These are phyloP conservation scores for Anoplophora glabripennis DNA, from an alignment of 1,140 invertebrate genomes.

Conservation along the genomic window DNA sequence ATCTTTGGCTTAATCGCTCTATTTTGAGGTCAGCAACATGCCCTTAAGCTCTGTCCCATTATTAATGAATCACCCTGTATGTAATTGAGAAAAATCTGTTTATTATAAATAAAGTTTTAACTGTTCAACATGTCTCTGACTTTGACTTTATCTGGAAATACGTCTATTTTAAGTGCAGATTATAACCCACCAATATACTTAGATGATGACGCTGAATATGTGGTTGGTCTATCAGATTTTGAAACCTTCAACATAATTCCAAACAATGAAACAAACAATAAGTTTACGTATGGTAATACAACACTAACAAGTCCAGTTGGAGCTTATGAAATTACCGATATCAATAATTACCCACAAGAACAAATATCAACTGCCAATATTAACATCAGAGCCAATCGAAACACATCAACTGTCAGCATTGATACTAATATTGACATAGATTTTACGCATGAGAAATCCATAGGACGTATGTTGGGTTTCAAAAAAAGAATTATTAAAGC, in stretches of 20 bases:
- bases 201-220: constrained; percentile 15
- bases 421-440: no score
- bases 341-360: background rate
- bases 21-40: no score
- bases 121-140: constrained; percentile 5
- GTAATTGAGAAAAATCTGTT: background rate
- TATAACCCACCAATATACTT: constrained; percentile 3
- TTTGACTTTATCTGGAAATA: background rate
- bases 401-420: no score
- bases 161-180: constrained; percentile 2
- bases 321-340: constrained; percentile 5
- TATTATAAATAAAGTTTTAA: constrained; percentile 1
- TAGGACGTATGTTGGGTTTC: background rate
- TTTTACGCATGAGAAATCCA: background rate
- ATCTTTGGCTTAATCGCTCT: no score
- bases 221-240: constrained; percentile 17
- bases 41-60: no score
- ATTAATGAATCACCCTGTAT: no score
- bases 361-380: no score
- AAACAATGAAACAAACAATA: constrained; percentile 13
- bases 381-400: no score
- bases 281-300: background rate
- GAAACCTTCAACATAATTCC: constrained; percentile 20
- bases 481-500: background rate
- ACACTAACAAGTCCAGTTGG: constrained; percentile 4